A percentile compares a stretch with the other conserved stretches of the same genome.
These are phyloP conservation scores for Archilochus colubris DNA, from an alignment of 2,113 vertebrate genomes.

Conservation along the genomic window DNA sequence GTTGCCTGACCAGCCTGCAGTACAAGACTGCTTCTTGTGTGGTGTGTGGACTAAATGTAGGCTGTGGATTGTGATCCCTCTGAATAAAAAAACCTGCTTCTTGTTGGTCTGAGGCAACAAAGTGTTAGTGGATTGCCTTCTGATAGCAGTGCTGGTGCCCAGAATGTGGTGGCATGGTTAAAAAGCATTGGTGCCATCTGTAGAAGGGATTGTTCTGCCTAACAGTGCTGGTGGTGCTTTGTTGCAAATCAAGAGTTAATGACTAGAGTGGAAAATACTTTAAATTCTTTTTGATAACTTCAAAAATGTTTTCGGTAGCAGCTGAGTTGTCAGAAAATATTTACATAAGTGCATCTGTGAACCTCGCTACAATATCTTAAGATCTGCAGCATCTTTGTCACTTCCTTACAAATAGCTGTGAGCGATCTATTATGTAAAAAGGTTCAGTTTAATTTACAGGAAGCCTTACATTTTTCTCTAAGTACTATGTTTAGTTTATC, in stretches of 20 bases:
- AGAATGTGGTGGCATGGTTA: rapidly evolving
- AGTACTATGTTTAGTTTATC: slow-evolving; percentile 36
- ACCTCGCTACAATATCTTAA: slow-evolving; percentile 36
- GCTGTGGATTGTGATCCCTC: rapidly evolving
- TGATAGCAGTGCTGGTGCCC: not conserved
- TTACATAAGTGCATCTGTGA: slow-evolving; percentile 68
- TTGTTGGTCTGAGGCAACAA: not conserved
- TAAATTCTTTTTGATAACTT: slow-evolving; percentile 73
- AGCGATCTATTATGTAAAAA: slow-evolving; percentile 70
- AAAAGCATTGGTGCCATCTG: not conserved
- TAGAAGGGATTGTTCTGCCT: not conserved
- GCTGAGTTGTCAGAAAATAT: slow-evolving; percentile 64
- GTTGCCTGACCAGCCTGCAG: rapidly evolving
- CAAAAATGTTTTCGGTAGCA: slow-evolving; percentile 34
- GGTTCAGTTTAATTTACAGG: slow-evolving; percentile 65
- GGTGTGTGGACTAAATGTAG: rapidly evolving
- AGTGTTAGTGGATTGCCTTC: too few relatives aligned
- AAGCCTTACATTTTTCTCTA: slow-evolving; percentile 45
- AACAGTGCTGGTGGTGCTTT: not conserved
- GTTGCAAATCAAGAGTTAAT: slow-evolving; percentile 51
- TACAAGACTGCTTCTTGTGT: rapidly evolving
- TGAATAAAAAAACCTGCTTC: not conserved
- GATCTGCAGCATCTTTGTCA: slow-evolving; percentile 62
- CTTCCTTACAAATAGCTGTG: slow-evolving; percentile 72
- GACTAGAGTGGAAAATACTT: slow-evolving; percentile 16